Conservation (phyloP, 2,113 vertebrate species). For the Mustela lutreola region DNA sequence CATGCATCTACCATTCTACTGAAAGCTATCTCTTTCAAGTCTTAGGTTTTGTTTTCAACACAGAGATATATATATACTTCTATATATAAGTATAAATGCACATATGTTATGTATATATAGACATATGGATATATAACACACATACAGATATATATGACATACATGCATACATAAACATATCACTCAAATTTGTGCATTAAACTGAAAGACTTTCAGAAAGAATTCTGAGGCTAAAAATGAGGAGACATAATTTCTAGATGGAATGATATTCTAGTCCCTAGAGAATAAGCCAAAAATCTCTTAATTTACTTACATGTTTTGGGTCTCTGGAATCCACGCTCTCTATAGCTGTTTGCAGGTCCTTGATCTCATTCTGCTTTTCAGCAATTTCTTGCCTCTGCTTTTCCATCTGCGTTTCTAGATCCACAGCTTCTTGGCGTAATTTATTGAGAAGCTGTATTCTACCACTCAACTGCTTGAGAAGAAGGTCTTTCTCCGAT, state of each 20-base stretch:
- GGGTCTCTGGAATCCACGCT: constrained; percentile 87
- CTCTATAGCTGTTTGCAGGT: constrained; percentile 83
- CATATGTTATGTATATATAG: not conserved
- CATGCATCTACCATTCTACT: not conserved
- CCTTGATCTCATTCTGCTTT: constrained; percentile 87
- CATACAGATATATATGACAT: not conserved
- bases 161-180: not conserved
- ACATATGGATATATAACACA: not conserved
- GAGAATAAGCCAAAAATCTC: constrained; percentile 17
- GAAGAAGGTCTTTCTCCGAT: constrained; percentile 87
- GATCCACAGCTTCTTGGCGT: constrained; percentile 85
- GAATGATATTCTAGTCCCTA: not conserved
- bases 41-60: constrained; percentile 1
- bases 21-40: constrained; percentile 33
- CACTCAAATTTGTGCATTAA: constrained; percentile 21
- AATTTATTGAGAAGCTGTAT: constrained; percentile 87
- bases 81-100: not conserved
- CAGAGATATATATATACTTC: not conserved
- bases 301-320: constrained; percentile 88
- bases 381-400: constrained; percentile 86
- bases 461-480: constrained; percentile 87
- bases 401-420: constrained; percentile 89
- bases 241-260: not conserved
- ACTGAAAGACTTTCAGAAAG: constrained; percentile 59
- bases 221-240: not conserved